Conservation (phyloP, 2,113 vertebrate species). For the Delphinapterus leucas region DNA sequence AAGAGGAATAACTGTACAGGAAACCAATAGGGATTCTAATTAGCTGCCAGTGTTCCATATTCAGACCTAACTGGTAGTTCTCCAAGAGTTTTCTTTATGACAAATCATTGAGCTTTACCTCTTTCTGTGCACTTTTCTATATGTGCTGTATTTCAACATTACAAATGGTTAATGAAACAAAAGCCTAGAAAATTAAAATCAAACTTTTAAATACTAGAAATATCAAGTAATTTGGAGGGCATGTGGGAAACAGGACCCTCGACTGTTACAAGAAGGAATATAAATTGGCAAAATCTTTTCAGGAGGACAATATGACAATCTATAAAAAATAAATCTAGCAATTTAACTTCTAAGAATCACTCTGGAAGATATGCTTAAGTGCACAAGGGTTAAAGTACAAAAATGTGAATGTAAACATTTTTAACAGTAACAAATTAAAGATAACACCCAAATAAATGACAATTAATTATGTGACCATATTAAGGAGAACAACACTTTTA, state of each 20-base stretch:
- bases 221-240: neutral
- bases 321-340: neutral
- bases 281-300: neutral
- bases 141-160: neutral
- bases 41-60: neutral
- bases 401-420: neutral
- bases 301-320: neutral
- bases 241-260: neutral
- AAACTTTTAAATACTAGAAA: neutral
- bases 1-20: neutral
- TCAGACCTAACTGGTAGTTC: neutral
- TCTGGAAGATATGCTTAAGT: neutral
- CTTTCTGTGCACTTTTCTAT: neutral
- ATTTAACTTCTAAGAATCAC: neutral
- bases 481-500: neutral
- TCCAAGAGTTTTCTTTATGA: neutral
- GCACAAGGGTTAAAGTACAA: neutral
- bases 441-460: neutral
- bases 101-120: too few species aligned
- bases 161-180: neutral
- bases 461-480: neutral
- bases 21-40: too few species aligned
- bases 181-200: neutral
- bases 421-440: neutral
- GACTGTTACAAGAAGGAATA: neutral